Conservation (phyloP, 1,140 invertebrate genomes). For the Megalonaias nervosa region DNA sequence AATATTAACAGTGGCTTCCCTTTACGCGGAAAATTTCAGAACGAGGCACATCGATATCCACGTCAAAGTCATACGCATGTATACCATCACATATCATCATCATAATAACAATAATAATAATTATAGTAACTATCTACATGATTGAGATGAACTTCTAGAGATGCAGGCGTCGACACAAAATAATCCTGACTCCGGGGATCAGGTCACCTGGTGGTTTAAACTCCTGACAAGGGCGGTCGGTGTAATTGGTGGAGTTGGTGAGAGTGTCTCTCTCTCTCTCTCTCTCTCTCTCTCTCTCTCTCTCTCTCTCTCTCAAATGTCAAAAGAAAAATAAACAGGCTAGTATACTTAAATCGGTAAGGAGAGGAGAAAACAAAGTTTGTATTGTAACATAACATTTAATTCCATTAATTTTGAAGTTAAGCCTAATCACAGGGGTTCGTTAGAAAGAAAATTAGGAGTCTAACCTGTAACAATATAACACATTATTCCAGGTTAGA, state of each 20-base stretch:
- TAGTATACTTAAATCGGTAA: too few species aligned
- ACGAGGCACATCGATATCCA: constrained; percentile 36
- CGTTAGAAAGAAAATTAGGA: too few species aligned
- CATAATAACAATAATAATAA: constrained; percentile 15
- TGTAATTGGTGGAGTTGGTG: constrained; percentile 46
- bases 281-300: constrained; percentile 13
- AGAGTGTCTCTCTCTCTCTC: constrained; percentile 17
- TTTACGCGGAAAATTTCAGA: constrained; percentile 26
- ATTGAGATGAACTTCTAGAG: neutral
- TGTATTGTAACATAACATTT: too few species aligned
- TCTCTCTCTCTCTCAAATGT: too few species aligned
- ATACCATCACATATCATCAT: neutral
- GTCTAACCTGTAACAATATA: too few species aligned
- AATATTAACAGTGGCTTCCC: neutral
- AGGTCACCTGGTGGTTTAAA: constrained; percentile 54
- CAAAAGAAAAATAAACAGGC: too few species aligned
- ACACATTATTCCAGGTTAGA: too few species aligned
- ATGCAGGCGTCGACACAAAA: constrained; percentile 20
- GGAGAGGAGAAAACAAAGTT: too few species aligned
- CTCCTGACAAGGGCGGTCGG: constrained; percentile 40
- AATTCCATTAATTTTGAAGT: too few species aligned
- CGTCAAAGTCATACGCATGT: neutral
- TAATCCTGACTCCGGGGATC: constrained; percentile 24
- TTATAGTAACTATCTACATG: neutral
- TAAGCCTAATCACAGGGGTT: too few species aligned